A percentile compares a stretch with the other conserved stretches of the same genome.
These are phyloP conservation scores for Augochlorella aurata DNA, from an alignment of 2,888 invertebrate genomes.

Conservation along the genomic window DNA sequence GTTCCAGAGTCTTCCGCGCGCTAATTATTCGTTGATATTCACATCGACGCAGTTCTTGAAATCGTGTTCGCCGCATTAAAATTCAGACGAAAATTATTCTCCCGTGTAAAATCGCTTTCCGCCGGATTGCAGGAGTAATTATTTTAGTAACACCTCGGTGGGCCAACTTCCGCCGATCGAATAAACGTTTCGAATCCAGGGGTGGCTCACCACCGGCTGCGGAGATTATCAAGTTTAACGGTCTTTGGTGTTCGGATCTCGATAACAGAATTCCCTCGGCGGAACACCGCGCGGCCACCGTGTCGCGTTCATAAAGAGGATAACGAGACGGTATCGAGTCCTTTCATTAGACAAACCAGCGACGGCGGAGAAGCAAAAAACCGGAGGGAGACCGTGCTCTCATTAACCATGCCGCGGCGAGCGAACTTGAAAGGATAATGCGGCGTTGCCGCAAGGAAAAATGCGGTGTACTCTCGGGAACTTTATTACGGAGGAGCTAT, in stretches of 20 bases:
- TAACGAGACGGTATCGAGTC: conserved; percentile 3
- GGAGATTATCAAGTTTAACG: neutral
- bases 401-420: neutral
- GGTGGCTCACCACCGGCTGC: neutral
- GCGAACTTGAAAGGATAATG: neutral
- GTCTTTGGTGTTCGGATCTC: neutral
- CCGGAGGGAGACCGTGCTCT: neutral
- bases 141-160: neutral
- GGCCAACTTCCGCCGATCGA: neutral
- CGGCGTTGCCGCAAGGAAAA: neutral
- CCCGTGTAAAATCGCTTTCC: neutral
- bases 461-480: neutral
- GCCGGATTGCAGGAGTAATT: neutral
- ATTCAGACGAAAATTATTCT: neutral
- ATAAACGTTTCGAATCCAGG: neutral
- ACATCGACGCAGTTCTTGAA: neutral
- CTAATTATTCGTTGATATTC: too few relatives aligned
- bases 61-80: neutral
- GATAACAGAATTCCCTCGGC: neutral
- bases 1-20: too few relatives aligned
- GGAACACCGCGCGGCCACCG: neutral
- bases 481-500: neutral
- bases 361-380: neutral
- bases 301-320: neutral
- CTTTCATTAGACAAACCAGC: conserved; percentile 7